A percentile compares a stretch with the other conserved stretches of the same genome.
phyloP scores from a whole-genome alignment of 1,140 invertebrate species.

The Dendrolimus kikuchii region DNA sequence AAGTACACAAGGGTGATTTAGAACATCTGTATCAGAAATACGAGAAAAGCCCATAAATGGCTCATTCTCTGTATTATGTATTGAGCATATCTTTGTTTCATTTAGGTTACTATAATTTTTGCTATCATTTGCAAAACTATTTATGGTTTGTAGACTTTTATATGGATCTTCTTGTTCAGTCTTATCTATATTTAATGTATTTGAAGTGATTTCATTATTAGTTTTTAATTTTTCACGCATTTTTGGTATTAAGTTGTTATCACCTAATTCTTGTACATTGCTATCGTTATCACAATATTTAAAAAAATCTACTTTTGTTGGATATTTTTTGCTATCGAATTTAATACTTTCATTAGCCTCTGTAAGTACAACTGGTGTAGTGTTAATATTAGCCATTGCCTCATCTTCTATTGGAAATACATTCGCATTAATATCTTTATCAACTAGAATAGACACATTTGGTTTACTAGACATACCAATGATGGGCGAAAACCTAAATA shows the following conservation, averaged over 20 bases:
- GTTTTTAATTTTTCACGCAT: background rate
- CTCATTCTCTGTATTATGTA: slow-evolving; percentile 30
- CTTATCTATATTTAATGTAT: slow-evolving; percentile 6
- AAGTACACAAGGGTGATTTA: background rate
- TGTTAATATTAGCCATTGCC: background rate
- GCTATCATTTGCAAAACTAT: too few species aligned
- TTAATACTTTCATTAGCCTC: too few species aligned
- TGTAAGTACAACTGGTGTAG: too few species aligned
- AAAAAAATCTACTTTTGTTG: too few species aligned
- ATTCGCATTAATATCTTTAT: slow-evolving; percentile 5
- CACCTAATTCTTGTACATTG: too few species aligned
- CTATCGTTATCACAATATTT: too few species aligned
- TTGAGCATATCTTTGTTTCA: slow-evolving; percentile 12
- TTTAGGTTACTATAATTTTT: too few species aligned
- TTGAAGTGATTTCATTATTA: background rate
- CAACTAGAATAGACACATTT: slow-evolving; percentile 2
- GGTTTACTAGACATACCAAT: slow-evolving; percentile 16
- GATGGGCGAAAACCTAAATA: slow-evolving; percentile 56
- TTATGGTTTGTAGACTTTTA: too few species aligned
- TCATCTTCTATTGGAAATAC: slow-evolving; percentile 14
- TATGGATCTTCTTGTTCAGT: background rate
- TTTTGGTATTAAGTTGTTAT: too few species aligned
- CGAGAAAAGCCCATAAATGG: slow-evolving; percentile 39
- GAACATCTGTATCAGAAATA: slow-evolving; percentile 2
- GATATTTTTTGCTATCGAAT: too few species aligned